A percentile compares a stretch with the other conserved stretches of the same genome.
These are phyloP conservation scores for Ceriagrion tenellum DNA, from an alignment of 2,888 invertebrate species.

Conservation along the genomic window DNA sequence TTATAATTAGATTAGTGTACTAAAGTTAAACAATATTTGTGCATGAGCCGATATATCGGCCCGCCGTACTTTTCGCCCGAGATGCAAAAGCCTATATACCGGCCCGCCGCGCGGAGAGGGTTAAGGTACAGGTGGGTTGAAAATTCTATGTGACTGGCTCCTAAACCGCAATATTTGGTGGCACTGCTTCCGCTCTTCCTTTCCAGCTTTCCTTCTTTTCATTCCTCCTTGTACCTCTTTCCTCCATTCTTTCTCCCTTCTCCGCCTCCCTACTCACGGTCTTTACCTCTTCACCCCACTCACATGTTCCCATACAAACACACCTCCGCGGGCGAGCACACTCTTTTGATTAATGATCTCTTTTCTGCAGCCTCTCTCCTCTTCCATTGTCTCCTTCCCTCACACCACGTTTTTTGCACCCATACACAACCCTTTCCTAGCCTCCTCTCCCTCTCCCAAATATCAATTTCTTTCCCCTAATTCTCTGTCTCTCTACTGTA, in stretches of 20 bases:
- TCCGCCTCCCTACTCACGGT: not conserved
- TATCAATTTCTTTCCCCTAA: not conserved
- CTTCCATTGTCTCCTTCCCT: not conserved
- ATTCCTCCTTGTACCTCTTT: no score
- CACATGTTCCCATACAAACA: not conserved
- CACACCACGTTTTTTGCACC: not conserved
- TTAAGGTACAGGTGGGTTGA: no score
- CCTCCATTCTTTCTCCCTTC: not conserved
- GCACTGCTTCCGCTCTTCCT: not conserved
- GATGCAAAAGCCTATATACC: no score
- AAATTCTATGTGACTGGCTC: not conserved
- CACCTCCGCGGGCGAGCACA: not conserved
- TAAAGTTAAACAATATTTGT: no score
- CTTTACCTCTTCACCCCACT: not conserved
- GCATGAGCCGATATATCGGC: no score
- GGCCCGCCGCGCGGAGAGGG: no score
- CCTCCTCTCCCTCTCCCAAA: not conserved
- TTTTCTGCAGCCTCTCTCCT: slow-evolving; percentile 12
- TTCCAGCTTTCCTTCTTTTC: not conserved
- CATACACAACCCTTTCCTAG: not conserved
- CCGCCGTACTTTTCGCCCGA: no score
- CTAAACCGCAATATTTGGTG: not conserved
- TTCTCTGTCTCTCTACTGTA: not conserved
- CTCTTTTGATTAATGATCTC: slow-evolving; percentile 36
- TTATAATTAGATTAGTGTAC: no score